phyloP scores from a whole-genome alignment of 2,113 vertebrate species.

The Origma solitaria region DNA sequence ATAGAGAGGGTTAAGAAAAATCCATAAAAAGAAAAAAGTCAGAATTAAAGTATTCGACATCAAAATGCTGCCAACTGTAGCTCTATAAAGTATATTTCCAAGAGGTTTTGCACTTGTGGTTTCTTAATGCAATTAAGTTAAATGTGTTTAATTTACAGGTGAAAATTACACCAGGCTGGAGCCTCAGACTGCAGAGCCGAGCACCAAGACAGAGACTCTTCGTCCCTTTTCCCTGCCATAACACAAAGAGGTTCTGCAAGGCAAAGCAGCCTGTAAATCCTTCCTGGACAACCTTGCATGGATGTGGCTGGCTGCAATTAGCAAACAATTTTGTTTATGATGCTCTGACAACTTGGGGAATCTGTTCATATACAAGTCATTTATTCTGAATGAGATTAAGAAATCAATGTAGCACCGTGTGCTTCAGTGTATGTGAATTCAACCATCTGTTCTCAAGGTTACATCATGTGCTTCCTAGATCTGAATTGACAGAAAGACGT shows the following conservation, averaged over 20 bases:
- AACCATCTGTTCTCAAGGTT: constrained; percentile 52
- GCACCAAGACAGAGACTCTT: not conserved
- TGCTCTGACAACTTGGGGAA: constrained; percentile 23
- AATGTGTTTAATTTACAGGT: not conserved
- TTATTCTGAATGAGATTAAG: constrained; percentile 61
- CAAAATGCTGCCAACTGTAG: not conserved
- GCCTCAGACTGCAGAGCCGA: not conserved
- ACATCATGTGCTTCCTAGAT: not conserved
- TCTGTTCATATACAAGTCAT: constrained; percentile 52
- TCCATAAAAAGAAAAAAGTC: not conserved
- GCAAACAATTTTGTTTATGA: constrained; percentile 49
- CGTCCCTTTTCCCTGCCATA: not conserved
- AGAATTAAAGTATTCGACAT: not conserved
- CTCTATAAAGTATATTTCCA: not conserved
- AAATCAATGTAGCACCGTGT: constrained; percentile 26
- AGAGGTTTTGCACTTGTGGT: not conserved
- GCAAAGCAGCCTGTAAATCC: constrained; percentile 26
- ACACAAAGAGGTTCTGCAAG: not conserved
- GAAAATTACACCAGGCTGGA: not conserved
- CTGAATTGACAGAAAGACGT: constrained; percentile 30
- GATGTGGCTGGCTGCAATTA: constrained; percentile 43
- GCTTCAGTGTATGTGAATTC: constrained; percentile 42
- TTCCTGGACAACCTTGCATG: not conserved
- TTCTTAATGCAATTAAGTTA: not conserved
- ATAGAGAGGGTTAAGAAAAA: not conserved